phyloP scores from a whole-genome alignment of 1,140 invertebrate species.

The Halesus radiatus region DNA sequence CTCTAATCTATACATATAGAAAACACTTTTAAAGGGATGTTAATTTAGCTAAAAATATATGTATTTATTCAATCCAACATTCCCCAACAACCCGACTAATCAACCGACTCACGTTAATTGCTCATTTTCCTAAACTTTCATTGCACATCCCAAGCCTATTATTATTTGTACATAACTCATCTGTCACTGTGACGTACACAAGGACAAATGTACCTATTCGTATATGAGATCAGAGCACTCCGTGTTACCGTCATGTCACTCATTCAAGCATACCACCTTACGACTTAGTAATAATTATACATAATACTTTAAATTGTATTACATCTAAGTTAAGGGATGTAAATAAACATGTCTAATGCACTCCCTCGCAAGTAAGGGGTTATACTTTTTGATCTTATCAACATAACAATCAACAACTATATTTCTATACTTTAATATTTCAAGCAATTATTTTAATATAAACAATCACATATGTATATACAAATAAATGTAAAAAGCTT shows the following conservation, averaged over 20 bases:
- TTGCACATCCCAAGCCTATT: conserved; percentile 37
- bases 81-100: neutral
- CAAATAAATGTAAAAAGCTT: conserved; percentile 26
- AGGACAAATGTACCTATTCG: neutral
- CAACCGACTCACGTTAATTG: neutral
- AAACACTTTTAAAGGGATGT: conserved; percentile 36
- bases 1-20: conserved; percentile 42
- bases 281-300: neutral
- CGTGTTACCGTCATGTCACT: neutral
- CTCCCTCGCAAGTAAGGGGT: conserved; percentile 8
- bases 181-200: neutral
- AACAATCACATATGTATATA: conserved; percentile 15
- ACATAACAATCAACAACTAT: conserved; percentile 31
- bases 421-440: conserved; percentile 24
- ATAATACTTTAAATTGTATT: conserved; percentile 40
- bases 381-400: conserved; percentile 32
- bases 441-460: conserved; percentile 30
- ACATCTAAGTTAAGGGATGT: conserved; percentile 34
- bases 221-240: neutral
- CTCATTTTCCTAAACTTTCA: neutral
- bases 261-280: neutral
- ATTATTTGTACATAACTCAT: conserved; percentile 7
- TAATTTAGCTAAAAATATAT: conserved; percentile 44
- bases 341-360: conserved; percentile 21
- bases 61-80: conserved; percentile 38